Evolutionary conservation across 2,888 invertebrate species (phyloP).

Genomic region (Cosmopolites sordidus): DNA sequence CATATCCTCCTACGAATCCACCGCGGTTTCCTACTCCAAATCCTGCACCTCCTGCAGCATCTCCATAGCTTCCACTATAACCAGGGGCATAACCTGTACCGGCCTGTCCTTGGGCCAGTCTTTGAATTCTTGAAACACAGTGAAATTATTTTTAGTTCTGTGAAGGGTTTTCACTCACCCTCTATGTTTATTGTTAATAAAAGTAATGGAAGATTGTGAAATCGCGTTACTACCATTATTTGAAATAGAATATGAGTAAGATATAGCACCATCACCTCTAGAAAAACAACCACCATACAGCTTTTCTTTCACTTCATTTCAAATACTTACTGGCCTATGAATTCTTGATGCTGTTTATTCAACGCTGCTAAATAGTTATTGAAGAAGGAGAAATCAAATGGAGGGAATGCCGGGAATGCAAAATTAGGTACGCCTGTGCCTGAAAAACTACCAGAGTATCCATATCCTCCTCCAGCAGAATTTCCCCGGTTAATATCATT

Average conservation of each 20-base stretch:
- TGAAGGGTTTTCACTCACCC: constrained; percentile 13
- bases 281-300: constrained; percentile 2
- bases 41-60: constrained; percentile 12
- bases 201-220: constrained; percentile 37
- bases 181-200: constrained; percentile 27
- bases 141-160: neutral
- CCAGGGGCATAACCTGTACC: constrained; percentile 2
- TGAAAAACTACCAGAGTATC: constrained; percentile 36
- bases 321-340: constrained; percentile 39
- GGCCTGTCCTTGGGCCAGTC: constrained; percentile 10
- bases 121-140: constrained; percentile 12
- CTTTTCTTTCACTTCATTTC: too few species aligned
- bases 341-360: constrained; percentile 38
- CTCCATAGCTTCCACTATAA: neutral
- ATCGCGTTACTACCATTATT: constrained; percentile 32
- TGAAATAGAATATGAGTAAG: constrained; percentile 36
- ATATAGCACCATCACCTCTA: constrained; percentile 9
- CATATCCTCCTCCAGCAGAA: constrained; percentile 31
- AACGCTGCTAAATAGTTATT: constrained; percentile 35
- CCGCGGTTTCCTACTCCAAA: constrained; percentile 17
- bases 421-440: constrained; percentile 27
- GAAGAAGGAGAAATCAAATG: constrained; percentile 33
- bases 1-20: constrained; percentile 26
- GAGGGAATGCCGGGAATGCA: constrained; percentile 25
- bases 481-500: constrained; percentile 26